phyloP scores from a whole-genome alignment of 2,113 vertebrate species.

The Panurus biarmicus region DNA sequence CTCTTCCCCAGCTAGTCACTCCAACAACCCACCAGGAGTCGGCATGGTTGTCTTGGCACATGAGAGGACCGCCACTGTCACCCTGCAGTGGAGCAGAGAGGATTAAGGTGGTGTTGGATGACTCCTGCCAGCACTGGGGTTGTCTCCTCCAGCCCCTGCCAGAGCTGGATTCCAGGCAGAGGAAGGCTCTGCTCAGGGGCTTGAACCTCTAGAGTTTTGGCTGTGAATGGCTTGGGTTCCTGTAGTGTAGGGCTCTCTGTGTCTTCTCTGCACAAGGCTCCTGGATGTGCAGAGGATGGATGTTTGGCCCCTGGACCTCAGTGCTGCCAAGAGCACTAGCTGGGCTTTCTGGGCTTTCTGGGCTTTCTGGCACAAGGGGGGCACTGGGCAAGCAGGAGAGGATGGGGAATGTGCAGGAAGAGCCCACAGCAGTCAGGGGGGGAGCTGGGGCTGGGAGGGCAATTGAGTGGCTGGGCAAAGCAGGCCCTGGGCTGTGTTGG shows the following conservation, averaged over 20 bases:
- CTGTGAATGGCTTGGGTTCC: no score
- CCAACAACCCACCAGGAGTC: not conserved
- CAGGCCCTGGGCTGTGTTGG: not conserved
- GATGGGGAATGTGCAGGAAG: not conserved
- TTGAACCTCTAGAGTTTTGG: not conserved
- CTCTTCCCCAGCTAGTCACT: not conserved
- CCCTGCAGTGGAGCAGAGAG: not conserved
- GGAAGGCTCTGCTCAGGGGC: not conserved
- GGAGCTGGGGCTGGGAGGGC: not conserved
- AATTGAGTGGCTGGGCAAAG: not conserved
- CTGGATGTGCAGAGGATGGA: not conserved
- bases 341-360: no score
- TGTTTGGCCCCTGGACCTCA: not conserved
- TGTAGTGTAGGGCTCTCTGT: not conserved
- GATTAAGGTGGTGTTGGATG: not conserved
- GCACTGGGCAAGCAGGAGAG: not conserved
- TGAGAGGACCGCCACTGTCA: not conserved
- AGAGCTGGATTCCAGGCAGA: not conserved
- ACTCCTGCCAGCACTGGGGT: rapidly evolving
- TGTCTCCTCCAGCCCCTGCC: not conserved
- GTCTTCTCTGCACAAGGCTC: not conserved
- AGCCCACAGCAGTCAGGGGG: no score
- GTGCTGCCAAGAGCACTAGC: not conserved
- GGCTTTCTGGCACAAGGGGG: not conserved
- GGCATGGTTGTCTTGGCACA: not conserved